These are phyloP conservation scores for Frieseomelitta varia DNA, from an alignment of 1,140 invertebrate genomes.

Conservation along the genomic window DNA sequence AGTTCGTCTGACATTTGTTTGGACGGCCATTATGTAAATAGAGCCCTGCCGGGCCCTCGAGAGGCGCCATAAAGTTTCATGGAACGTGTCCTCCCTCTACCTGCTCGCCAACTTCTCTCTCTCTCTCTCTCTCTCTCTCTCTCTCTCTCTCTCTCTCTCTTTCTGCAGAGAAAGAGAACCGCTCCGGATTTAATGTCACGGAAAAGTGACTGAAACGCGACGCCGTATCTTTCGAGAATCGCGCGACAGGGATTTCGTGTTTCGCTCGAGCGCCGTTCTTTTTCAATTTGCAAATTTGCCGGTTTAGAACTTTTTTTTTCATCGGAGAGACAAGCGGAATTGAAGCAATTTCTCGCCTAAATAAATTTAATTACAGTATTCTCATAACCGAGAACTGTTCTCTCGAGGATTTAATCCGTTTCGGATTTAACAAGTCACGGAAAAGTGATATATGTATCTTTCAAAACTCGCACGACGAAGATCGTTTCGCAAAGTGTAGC, in stretches of 20 bases:
- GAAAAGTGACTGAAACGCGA: not conserved
- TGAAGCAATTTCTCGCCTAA: too few species aligned
- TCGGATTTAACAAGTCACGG: too few species aligned
- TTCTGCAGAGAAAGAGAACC: too few species aligned
- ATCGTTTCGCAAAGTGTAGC: too few species aligned
- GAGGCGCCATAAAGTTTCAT: slow-evolving; percentile 50
- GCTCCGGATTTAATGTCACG: not conserved
- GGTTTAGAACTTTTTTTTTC: not conserved
- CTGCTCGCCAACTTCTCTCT: not conserved
- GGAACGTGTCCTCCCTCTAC: slow-evolving; percentile 21
- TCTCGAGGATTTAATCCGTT: too few species aligned
- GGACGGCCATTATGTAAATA: slow-evolving; percentile 66
- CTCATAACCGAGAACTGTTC: too few species aligned
- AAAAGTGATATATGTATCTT: too few species aligned
- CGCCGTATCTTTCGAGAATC: not conserved
- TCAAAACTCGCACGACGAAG: too few species aligned
- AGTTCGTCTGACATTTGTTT: slow-evolving; percentile 63
- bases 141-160: not conserved
- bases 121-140: not conserved
- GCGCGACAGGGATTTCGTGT: not conserved
- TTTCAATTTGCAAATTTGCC: not conserved
- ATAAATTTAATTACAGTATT: too few species aligned
- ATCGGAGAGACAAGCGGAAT: too few species aligned
- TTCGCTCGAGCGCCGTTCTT: not conserved
- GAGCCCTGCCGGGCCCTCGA: slow-evolving; percentile 23